phyloP scores from a whole-genome alignment of 2,113 vertebrate species.

The Dicentrarchus labrax region DNA sequence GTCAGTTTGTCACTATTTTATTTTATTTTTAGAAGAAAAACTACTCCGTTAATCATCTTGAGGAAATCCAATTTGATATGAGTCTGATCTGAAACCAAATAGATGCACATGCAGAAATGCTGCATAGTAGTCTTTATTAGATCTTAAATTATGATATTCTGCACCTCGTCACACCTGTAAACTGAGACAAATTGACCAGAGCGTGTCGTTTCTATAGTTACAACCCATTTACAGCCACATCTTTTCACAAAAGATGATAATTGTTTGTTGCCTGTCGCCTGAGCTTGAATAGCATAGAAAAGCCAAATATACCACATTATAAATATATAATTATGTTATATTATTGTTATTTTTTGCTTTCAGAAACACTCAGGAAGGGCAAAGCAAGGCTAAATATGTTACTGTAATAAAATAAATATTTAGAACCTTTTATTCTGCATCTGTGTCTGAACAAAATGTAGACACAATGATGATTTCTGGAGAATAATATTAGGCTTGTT shows the following conservation, averaged over 20 bases:
- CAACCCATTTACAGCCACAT: neutral
- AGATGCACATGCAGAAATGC: neutral
- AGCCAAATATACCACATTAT: neutral
- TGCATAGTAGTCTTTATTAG: neutral
- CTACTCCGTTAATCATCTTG: neutral
- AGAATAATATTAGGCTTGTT: neutral
- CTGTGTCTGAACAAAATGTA: neutral
- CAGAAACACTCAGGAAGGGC: neutral
- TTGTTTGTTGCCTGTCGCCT: neutral
- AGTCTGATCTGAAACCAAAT: neutral
- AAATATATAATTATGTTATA: neutral
- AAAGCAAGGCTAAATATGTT: neutral
- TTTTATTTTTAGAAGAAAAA: too few species aligned
- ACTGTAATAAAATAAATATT: neutral
- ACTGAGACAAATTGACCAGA: neutral
- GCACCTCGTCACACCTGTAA: neutral
- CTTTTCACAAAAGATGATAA: constrained; percentile 1
- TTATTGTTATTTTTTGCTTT: too few species aligned
- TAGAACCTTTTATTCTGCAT: neutral
- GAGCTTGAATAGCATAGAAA: neutral
- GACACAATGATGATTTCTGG: neutral
- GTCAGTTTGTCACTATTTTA: neutral
- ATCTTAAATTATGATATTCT: neutral
- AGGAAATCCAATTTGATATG: neutral
- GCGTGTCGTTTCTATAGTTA: constrained; percentile 28